Evolutionary conservation across 2,888 invertebrate species (phyloP).

Genomic region (Cantharis lateralis): DNA sequence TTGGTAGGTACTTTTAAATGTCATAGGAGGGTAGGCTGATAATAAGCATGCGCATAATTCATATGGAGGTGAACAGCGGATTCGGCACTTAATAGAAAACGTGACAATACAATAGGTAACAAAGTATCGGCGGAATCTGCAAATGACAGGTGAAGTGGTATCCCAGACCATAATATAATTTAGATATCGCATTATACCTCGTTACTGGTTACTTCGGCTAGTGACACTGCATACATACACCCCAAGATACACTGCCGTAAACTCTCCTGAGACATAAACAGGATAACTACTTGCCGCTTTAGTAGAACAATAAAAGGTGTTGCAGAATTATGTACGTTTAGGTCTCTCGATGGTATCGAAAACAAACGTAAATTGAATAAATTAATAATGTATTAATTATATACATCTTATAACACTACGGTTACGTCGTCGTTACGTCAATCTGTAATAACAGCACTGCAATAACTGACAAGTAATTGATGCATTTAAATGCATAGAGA

Average conservation of each 20-base stretch:
- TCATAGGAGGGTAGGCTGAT: not conserved
- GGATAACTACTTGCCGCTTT: conserved; percentile 34
- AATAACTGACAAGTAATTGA: not conserved
- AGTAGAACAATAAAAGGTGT: conserved; percentile 11
- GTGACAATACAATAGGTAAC: conserved; percentile 41
- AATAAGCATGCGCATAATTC: conserved; percentile 26
- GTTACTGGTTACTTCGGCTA: conserved; percentile 36
- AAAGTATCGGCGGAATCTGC: conserved; percentile 39
- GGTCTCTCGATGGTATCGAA: not conserved
- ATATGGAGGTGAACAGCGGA: conserved; percentile 4
- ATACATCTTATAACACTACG: not conserved
- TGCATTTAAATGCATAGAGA: not conserved
- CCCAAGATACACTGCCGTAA: conserved; percentile 33
- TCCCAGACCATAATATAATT: conserved; percentile 37
- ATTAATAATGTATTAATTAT: not conserved
- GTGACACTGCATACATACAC: conserved; percentile 38
- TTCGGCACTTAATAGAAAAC: conserved; percentile 29
- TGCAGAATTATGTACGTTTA: not conserved
- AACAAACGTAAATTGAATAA: not conserved
- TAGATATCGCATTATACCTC: conserved; percentile 30
- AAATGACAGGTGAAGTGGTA: conserved; percentile 40
- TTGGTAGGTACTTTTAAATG: not conserved
- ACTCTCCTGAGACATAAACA: conserved; percentile 28
- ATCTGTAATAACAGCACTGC: not conserved
- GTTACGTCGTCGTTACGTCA: not conserved